Percentiles rank a stretch among this genome's conserved stretches.
Evolutionary conservation across 2,888 invertebrate species (phyloP).

Genomic region (Hirudinaria manillensis): DNA sequence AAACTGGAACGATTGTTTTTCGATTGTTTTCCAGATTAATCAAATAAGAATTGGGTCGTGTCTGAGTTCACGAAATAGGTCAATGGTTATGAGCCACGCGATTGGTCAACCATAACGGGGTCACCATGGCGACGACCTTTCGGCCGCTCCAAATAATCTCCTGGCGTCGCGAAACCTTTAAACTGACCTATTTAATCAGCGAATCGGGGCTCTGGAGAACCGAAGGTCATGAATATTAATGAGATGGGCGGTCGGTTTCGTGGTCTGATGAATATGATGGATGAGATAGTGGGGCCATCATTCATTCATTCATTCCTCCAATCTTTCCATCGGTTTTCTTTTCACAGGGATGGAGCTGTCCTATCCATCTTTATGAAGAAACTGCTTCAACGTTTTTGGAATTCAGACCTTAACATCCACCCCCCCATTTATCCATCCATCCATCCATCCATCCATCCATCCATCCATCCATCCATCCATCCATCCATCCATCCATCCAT

Average conservation of each 20-base stretch:
- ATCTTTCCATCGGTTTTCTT: background rate
- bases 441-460: constrained; percentile 15
- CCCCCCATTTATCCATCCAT: background rate
- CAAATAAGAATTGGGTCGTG: no score
- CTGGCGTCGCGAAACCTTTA: background rate
- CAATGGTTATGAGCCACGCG: background rate
- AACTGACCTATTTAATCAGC: constrained; percentile 12
- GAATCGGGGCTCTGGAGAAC: background rate
- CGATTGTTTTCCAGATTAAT: no score
- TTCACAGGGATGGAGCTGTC: background rate
- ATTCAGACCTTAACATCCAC: background rate
- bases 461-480: background rate
- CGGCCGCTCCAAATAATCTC: background rate
- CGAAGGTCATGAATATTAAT: constrained; percentile 10
- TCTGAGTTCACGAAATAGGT: background rate
- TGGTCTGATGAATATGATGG: constrained; percentile 3
- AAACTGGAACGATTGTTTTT: no score
- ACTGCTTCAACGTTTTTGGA: background rate
- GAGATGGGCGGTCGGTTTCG: background rate
- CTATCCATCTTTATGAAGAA: background rate
- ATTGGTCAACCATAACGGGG: background rate
- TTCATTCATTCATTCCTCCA: background rate
- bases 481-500: background rate
- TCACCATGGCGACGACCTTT: background rate
- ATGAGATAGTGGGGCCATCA: background rate